Conservation (phyloP, 2,797 vertebrate genomes). For the Argya squamiceps region DNA sequence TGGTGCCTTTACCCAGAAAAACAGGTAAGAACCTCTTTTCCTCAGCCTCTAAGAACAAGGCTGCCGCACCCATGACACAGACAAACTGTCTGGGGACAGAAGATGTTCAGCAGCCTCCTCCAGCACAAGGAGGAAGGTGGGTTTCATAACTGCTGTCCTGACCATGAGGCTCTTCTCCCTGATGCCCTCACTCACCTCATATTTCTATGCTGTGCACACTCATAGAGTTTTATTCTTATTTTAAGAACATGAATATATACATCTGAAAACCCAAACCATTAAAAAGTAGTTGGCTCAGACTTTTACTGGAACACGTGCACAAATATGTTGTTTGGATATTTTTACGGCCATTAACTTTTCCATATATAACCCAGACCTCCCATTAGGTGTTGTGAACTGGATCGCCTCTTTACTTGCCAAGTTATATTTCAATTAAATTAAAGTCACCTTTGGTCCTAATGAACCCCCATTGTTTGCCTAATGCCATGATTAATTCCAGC, state of each 20-base stretch:
- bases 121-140: background rate
- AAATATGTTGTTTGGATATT: conserved; percentile 71
- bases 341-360: conserved; percentile 70
- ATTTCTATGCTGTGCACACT: background rate
- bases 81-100: background rate
- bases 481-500: conserved; percentile 71
- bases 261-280: conserved; percentile 52
- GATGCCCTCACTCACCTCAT: background rate
- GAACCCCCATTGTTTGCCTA: conserved; percentile 71
- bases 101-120: background rate
- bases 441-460: conserved; percentile 74
- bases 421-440: conserved; percentile 74
- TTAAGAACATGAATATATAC: conserved; percentile 44
- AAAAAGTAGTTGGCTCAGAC: conserved; percentile 39
- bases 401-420: conserved; percentile 64
- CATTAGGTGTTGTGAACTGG: conserved; percentile 71
- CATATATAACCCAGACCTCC: conserved; percentile 71
- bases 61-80: background rate
- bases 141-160: background rate
- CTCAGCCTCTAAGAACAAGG: background rate
- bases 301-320: conserved; percentile 67
- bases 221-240: conserved; percentile 29
- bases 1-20: background rate
- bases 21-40: background rate
- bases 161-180: background rate